Percentiles rank a stretch among this genome's conserved stretches.
These are phyloP conservation scores for Peromyscus polionotus DNA, from an alignment of 2,113 vertebrate genomes.

Conservation along the genomic window DNA sequence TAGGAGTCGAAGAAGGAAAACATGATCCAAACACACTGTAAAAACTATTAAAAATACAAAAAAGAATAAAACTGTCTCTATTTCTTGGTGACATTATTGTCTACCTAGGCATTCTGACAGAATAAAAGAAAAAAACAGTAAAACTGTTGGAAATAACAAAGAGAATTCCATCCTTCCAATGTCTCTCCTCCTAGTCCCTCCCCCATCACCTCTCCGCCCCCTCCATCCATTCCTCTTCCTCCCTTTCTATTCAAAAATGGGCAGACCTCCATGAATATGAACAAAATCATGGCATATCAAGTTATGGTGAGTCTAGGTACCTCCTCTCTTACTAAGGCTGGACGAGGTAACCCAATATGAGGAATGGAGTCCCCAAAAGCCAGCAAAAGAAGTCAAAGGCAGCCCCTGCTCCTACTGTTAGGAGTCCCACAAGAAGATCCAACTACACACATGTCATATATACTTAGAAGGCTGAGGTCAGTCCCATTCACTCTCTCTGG, in stretches of 20 bases:
- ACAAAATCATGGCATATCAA: too few species aligned
- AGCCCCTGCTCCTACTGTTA: too few species aligned
- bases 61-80: background rate
- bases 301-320: too few species aligned
- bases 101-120: background rate
- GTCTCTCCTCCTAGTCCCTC: background rate
- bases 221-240: background rate
- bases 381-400: too few species aligned
- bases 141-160: background rate
- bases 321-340: too few species aligned
- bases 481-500: too few species aligned
- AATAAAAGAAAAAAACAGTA: background rate
- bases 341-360: too few species aligned
- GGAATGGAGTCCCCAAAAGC: too few species aligned
- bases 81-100: background rate
- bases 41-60: background rate
- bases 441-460: too few species aligned
- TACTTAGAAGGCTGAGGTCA: too few species aligned
- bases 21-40: background rate
- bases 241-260: background rate
- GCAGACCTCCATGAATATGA: too few species aligned
- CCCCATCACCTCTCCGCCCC: background rate
- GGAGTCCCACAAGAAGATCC: too few species aligned
- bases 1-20: background rate
- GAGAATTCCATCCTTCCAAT: background rate